These are phyloP conservation scores for Eurypyga helias DNA, from an alignment of 2,113 vertebrate species.

Conservation along the genomic window DNA sequence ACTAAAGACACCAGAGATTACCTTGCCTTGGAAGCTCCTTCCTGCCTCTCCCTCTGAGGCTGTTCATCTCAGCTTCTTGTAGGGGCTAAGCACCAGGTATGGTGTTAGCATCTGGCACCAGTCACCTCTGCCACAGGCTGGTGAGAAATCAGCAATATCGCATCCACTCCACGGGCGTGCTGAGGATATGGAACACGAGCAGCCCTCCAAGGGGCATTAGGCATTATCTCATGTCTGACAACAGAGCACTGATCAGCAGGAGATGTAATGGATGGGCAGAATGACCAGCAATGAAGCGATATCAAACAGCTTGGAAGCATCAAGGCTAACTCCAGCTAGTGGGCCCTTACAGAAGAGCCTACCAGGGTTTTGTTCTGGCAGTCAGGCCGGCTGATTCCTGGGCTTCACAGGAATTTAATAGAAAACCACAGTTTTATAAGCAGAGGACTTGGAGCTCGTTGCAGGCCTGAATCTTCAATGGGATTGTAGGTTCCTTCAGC, in stretches of 20 bases:
- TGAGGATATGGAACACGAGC: rapidly evolving
- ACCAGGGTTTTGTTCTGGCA: not conserved
- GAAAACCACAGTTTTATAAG: not conserved
- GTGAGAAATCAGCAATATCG: not conserved
- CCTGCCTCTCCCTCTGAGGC: not conserved
- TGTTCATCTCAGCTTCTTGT: not conserved
- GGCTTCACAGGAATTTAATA: not conserved
- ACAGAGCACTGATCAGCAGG: not conserved
- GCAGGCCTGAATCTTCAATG: not conserved
- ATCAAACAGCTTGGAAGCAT: not conserved
- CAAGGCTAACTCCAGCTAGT: not conserved
- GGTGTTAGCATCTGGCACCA: not conserved
- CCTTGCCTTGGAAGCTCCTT: not conserved
- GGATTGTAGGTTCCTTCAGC: not conserved
- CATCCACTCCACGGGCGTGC: rapidly evolving
- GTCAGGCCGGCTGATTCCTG: not conserved
- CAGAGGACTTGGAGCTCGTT: not conserved
- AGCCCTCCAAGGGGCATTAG: not conserved
- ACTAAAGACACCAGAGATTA: not conserved
- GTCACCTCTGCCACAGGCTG: not conserved
- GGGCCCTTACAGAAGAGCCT: not conserved
- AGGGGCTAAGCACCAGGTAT: not conserved
- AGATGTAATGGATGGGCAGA: not conserved
- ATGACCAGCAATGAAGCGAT: not conserved
- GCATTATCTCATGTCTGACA: not conserved